Evolutionary conservation across 2,888 invertebrate species (phyloP).

Genomic region (Leptura quadrifasciata): DNA sequence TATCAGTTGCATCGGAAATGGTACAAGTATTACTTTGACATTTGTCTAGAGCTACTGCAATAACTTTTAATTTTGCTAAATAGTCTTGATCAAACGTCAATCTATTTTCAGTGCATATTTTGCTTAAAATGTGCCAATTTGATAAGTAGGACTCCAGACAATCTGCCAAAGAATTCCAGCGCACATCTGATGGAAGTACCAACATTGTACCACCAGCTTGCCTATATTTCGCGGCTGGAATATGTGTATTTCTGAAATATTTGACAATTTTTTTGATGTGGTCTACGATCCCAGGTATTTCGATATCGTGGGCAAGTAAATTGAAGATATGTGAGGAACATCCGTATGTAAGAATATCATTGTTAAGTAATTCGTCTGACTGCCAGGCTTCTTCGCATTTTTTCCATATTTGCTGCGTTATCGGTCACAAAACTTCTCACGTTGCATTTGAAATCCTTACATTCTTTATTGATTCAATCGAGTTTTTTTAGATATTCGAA

Average conservation of each 20-base stretch:
- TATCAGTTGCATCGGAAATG: no score
- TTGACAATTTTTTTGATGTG: neutral
- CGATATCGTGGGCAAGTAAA: slow-evolving; percentile 7
- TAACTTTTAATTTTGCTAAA: neutral
- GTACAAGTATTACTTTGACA: no score
- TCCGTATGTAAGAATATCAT: slow-evolving; percentile 7
- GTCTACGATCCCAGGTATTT: neutral
- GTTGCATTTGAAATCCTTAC: slow-evolving; percentile 7
- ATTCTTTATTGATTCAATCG: neutral
- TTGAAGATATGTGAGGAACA: slow-evolving; percentile 7
- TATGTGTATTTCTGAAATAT: neutral
- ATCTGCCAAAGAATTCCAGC: neutral
- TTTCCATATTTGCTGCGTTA: slow-evolving; percentile 7
- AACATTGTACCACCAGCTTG: neutral
- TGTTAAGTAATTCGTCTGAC: slow-evolving; percentile 4
- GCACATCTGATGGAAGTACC: neutral
- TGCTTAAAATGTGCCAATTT: no score
- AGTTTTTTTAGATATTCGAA: neutral
- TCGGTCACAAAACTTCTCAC: slow-evolving; percentile 7
- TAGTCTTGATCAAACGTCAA: no score
- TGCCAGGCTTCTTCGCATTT: slow-evolving; percentile 4
- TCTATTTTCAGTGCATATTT: no score
- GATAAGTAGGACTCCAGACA: neutral
- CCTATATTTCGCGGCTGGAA: neutral
- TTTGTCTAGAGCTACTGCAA: no score